Evolutionary conservation across 2,113 vertebrate species (phyloP), one percentile per base, ranked within the genome.

Genomic region (Paramisgurnus dabryanus): DNA sequence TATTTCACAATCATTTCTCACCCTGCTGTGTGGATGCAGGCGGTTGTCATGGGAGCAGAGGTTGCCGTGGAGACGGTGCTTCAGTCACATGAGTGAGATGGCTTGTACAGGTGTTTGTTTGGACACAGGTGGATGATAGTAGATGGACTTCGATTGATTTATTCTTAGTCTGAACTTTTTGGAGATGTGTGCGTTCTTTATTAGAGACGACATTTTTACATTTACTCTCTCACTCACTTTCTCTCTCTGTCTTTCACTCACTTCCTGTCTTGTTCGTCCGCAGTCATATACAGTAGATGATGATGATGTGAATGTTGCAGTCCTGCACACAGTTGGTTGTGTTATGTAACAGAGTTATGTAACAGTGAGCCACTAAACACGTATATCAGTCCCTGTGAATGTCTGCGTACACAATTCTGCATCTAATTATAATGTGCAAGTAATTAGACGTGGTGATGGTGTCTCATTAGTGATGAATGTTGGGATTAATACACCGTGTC

Each of bases 21-120:
- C 49, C 76, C 40, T n/a, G 18, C 55, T 45, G 77, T 60, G 41
- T 34, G 67, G 58, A 79, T 49, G 55, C 18, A n/a, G 55, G 45
- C 34, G 43, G 67, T 82, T 82, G 74, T 75, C 73, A 82, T 70
- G 80, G 73, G 57, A 76, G 65, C 71, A 45, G 58, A 15, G 6
- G 66, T 82, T 82, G 57, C 67, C 11, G 47, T 77, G 66, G 73
- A 60, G 57, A 81, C 71, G 12, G 53, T 17, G 5, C 50, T 53
- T 18, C 15, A 9, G 45, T 58, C 65, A 7, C 57, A 15, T 34
- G 22, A 60, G 65, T 45, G 69, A 58, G 69, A 72, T 15, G 11
- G 76, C 57, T 78, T 78, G 50, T 8, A 57, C 64, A 58, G 50
- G 64, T 78, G 27, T 78, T 12, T 57, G 64, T 45, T 78, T 34